Conservation (phyloP, 2,797 vertebrate genomes). For the Myotis pilosus region DNA sequence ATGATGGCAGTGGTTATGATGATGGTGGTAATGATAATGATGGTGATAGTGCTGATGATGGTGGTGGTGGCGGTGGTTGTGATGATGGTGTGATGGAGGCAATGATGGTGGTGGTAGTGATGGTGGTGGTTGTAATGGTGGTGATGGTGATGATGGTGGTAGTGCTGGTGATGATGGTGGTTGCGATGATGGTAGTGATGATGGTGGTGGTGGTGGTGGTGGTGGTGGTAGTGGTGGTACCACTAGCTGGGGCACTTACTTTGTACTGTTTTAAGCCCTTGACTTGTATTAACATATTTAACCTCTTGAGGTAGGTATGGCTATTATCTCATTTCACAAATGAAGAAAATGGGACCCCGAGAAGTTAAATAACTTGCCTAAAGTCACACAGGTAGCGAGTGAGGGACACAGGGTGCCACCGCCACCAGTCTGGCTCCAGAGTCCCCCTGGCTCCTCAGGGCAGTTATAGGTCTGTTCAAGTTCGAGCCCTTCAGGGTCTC, state of each 20-base stretch:
- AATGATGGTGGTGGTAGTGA: fast-evolving
- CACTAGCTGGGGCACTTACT: background rate
- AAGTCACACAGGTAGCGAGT: background rate
- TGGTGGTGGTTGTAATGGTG: fast-evolving
- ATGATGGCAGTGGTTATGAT: background rate
- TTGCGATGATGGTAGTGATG: no score
- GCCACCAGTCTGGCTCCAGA: background rate
- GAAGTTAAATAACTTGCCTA: background rate
- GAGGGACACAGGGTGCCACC: background rate
- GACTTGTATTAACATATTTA: background rate
- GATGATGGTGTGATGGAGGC: background rate
- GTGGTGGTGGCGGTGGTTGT: fast-evolving
- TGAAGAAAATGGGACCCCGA: background rate
- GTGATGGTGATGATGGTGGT: fast-evolving
- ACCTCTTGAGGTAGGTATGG: background rate
- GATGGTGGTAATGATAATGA: background rate
- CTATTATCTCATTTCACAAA: background rate
- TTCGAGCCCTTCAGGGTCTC: background rate
- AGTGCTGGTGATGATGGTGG: fast-evolving
- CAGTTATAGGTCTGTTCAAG: background rate
- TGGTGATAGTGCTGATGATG: fast-evolving
- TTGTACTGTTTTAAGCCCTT: background rate
- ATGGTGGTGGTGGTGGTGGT: fast-evolving
- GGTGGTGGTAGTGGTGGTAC: fast-evolving
- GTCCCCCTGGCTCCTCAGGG: background rate